phyloP scores from a whole-genome alignment of 2,113 vertebrate genomes.

The Tragelaphus strepsiceros region DNA sequence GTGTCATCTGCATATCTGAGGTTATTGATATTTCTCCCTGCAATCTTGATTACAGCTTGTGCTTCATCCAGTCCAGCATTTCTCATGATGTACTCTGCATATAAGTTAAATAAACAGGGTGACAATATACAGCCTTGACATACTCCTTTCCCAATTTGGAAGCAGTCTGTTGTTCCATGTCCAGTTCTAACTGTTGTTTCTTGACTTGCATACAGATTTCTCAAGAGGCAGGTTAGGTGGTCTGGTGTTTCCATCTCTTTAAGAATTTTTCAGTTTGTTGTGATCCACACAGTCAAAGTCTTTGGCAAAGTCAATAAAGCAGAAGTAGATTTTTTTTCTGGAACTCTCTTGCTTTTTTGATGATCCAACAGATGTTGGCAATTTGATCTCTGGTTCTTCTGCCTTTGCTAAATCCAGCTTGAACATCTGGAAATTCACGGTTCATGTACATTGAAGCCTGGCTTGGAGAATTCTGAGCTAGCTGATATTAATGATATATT shows the following conservation, averaged over 20 bases:
- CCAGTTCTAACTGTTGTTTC: neutral
- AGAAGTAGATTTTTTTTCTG: neutral
- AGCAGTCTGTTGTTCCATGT: neutral
- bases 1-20: neutral
- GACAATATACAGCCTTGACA: neutral
- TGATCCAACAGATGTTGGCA: neutral
- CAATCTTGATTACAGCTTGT: neutral
- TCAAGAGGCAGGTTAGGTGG: neutral
- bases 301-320: neutral
- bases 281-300: neutral
- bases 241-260: neutral
- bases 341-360: neutral
- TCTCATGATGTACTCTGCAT: neutral
- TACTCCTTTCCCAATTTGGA: neutral
- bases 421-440: neutral
- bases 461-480: neutral
- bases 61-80: neutral
- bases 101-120: neutral
- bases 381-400: neutral
- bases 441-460: neutral
- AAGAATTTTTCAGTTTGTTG: neutral
- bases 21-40: neutral
- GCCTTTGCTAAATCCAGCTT: neutral
- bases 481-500: neutral
- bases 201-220: neutral